phyloP scores from a whole-genome alignment of 2,888 invertebrate species.

The Cenopis cana region DNA sequence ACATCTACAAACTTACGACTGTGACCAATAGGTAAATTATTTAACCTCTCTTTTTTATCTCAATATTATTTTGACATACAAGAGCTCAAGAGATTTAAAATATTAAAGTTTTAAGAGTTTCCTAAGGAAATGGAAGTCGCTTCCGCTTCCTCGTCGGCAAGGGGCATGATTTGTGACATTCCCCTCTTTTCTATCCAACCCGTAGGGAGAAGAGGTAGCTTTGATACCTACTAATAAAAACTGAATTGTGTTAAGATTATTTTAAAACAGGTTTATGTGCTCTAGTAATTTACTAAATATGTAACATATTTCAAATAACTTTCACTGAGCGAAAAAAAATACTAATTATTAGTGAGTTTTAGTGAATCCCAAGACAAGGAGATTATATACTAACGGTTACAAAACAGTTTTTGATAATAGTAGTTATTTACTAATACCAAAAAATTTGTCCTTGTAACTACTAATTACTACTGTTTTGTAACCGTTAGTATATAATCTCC shows the following conservation, averaged over 20 bases:
- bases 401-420: no score
- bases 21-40: neutral
- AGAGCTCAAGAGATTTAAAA: constrained; percentile 12
- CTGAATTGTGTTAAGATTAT: neutral
- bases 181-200: neutral
- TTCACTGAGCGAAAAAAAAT: no score
- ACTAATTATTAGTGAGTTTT: no score
- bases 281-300: no score
- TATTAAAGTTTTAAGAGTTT: constrained; percentile 32
- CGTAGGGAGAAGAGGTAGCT: neutral
- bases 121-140: constrained; percentile 34
- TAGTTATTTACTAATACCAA: no score
- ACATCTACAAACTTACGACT: no score
- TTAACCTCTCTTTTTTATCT: neutral
- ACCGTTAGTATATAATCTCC: no score
- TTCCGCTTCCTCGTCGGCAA: constrained; percentile 25
- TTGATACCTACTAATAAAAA: neutral
- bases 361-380: no score
- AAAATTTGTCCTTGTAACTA: no score
- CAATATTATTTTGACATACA: neutral
- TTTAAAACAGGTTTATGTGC: neutral
- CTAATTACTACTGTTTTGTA: no score
- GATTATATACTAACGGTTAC: no score
- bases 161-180: constrained; percentile 34
- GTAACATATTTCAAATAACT: neutral